Evolutionary conservation across 2,888 invertebrate genomes (phyloP).

Genomic region (Parochlus steinenii): DNA sequence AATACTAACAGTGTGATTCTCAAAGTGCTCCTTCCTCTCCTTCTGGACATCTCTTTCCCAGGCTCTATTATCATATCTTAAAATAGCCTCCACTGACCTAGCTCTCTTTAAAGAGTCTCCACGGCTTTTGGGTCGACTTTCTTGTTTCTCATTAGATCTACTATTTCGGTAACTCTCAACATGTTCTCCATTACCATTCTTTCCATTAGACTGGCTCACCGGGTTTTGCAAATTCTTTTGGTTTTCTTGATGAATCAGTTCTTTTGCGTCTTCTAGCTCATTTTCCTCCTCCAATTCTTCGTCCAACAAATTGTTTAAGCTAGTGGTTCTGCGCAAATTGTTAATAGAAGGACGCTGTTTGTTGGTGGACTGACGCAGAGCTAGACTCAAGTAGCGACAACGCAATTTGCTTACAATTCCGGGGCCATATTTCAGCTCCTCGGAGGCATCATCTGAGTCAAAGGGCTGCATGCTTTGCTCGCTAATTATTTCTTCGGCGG

Average conservation of each 20-base stretch:
- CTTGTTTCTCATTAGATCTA: conserved; percentile 5
- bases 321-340: conserved; percentile 59
- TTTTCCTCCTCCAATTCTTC: conserved; percentile 47
- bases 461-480: conserved; percentile 5
- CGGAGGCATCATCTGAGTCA: conserved; percentile 36
- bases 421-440: conserved; percentile 79
- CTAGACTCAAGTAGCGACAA: conserved; percentile 72
- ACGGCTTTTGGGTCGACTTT: conserved; percentile 33
- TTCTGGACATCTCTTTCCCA: conserved; percentile 20
- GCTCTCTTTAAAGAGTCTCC: conserved; percentile 62
- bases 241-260: background rate
- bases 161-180: conserved; percentile 12
- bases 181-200: conserved; percentile 1
- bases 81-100: conserved; percentile 68
- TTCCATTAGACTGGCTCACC: conserved; percentile 5
- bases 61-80: conserved; percentile 40
- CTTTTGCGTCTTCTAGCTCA: conserved; percentile 15
- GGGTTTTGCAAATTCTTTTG: background rate
- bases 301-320: conserved; percentile 70
- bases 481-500: conserved; percentile 28
- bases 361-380: conserved; percentile 53
- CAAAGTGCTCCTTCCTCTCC: conserved; percentile 8
- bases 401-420: conserved; percentile 79
- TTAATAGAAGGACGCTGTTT: conserved; percentile 49
- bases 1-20: no score